phyloP scores from a whole-genome alignment of 2,888 invertebrate genomes.

The Creontiades dilutus region DNA sequence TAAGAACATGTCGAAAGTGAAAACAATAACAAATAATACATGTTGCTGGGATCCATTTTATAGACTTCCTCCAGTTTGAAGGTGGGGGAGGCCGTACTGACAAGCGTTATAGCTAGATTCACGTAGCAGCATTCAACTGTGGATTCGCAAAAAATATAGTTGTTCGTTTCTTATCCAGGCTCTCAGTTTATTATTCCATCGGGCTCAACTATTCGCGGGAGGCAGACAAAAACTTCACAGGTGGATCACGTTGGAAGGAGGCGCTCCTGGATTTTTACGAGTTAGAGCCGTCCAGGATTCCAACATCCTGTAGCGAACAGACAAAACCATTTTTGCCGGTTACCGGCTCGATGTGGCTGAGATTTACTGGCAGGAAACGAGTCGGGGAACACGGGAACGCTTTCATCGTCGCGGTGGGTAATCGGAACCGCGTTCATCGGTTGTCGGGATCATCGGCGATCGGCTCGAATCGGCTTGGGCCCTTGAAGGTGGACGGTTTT shows the following conservation, averaged over 20 bases:
- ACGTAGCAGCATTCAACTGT: no score
- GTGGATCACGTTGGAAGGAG: neutral
- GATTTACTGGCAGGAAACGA: constrained; percentile 17
- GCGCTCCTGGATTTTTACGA: constrained; percentile 4
- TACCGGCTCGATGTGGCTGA: neutral
- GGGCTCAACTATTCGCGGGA: neutral
- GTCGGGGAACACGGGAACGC: neutral
- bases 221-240: neutral
- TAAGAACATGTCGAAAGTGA: no score
- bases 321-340: neutral
- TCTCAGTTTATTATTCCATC: no score
- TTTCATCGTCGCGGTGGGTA: neutral
- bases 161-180: no score
- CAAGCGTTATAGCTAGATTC: no score
- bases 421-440: neutral
- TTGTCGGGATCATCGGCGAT: neutral
- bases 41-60: no score
- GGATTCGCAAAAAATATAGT: no score
- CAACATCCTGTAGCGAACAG: neutral
- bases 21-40: no score
- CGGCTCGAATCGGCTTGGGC: neutral
- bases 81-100: no score
- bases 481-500: neutral
- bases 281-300: neutral
- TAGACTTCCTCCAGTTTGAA: no score